These are phyloP conservation scores for Urocyon cinereoargenteus DNA, from an alignment of 2,797 vertebrate genomes.

Conservation along the genomic window DNA sequence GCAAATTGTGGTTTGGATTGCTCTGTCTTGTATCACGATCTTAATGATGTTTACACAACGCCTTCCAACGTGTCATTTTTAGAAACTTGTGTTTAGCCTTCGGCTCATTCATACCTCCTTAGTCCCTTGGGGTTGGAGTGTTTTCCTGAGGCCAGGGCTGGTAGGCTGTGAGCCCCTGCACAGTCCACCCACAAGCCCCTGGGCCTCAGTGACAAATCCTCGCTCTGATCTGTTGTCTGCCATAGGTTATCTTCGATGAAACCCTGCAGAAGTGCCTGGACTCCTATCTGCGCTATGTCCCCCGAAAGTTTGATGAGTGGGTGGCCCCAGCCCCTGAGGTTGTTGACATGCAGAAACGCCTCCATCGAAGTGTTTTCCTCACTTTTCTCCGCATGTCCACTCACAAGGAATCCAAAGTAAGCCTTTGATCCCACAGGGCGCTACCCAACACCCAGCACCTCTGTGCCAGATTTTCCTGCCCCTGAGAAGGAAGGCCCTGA, in stretches of 20 bases:
- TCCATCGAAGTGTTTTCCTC: slow-evolving; percentile 94
- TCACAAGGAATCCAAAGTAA: slow-evolving; percentile 97
- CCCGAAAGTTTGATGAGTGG: slow-evolving; percentile 91
- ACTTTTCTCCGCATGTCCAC: slow-evolving; percentile 98
- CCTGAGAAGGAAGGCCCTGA: slow-evolving; percentile 45
- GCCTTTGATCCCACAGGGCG: not conserved
- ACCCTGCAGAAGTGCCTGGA: slow-evolving; percentile 96
- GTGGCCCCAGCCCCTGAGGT: slow-evolving; percentile 88
- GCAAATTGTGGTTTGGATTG: slow-evolving; percentile 67
- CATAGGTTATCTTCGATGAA: slow-evolving; percentile 97
- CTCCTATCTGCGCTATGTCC: slow-evolving; percentile 93
- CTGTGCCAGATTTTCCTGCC: not conserved
- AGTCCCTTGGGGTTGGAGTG: slow-evolving; percentile 54
- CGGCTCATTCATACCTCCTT: not conserved
- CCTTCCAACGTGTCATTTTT: slow-evolving; percentile 49
- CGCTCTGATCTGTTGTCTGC: not conserved
- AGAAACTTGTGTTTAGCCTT: slow-evolving; percentile 56
- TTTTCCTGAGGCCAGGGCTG: slow-evolving; percentile 24
- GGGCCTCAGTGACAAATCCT: not conserved
- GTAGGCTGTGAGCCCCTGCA: not conserved
- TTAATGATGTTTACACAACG: slow-evolving; percentile 42
- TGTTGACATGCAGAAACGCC: slow-evolving; percentile 89
- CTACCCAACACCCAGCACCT: not conserved
- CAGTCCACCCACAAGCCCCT: not conserved
- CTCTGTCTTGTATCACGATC: slow-evolving; percentile 56